Conservation (phyloP, 2,888 invertebrate species). For the Drosophila mettleri region DNA sequence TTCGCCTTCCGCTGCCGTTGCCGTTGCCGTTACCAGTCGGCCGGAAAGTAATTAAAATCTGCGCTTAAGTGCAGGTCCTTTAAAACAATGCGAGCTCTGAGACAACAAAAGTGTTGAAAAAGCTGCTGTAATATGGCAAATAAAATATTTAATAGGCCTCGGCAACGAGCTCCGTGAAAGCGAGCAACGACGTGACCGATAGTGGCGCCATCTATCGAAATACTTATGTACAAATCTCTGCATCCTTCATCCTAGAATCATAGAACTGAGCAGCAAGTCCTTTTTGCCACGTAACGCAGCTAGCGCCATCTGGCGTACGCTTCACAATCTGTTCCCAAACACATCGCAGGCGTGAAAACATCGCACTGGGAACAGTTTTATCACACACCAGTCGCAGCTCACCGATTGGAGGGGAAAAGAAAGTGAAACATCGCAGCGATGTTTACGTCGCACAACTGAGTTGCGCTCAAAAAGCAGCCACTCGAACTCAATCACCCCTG, state of each 20-base stretch:
- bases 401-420: conserved; percentile 10
- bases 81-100: conserved; percentile 38
- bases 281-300: neutral
- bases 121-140: conserved; percentile 53
- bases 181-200: neutral
- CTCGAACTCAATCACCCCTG: conserved; percentile 48
- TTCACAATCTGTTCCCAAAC: conserved; percentile 47
- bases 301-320: conserved; percentile 49
- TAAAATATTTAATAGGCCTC: conserved; percentile 56
- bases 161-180: neutral
- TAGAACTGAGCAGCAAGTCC: conserved; percentile 30
- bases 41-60: conserved; percentile 78
- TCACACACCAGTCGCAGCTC: neutral
- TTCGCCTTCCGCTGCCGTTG: conserved; percentile 55
- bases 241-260: conserved; percentile 17
- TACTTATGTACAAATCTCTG: conserved; percentile 17
- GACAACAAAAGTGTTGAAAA: conserved; percentile 48
- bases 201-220: conserved; percentile 39
- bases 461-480: conserved; percentile 45
- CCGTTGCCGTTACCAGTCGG: conserved; percentile 64
- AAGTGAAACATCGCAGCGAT: conserved; percentile 19
- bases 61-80: conserved; percentile 76
- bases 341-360: conserved; percentile 24
- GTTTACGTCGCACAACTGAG: conserved; percentile 32
- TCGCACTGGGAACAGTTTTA: conserved; percentile 19